phyloP scores from a whole-genome alignment of 2,888 invertebrate species.

The Oligia strigilis region DNA sequence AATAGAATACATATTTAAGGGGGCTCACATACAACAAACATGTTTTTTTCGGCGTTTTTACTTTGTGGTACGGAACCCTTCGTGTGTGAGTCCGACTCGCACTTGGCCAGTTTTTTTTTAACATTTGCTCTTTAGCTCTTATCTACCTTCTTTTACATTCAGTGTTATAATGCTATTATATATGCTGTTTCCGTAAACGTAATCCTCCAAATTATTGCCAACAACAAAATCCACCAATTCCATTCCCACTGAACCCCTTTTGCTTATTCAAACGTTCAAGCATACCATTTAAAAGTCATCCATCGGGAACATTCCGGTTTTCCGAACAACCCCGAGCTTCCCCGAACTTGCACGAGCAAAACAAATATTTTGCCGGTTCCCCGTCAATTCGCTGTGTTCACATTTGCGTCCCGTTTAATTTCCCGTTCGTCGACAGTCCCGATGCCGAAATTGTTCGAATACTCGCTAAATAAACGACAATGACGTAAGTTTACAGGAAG shows the following conservation, averaged over 20 bases:
- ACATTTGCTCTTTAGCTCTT: neutral
- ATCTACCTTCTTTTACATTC: neutral
- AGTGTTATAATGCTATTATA: neutral
- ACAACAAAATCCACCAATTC: neutral
- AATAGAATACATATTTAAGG: too few relatives aligned
- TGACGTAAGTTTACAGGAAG: constrained; percentile 21
- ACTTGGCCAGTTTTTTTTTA: too few relatives aligned
- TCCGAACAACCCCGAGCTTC: constrained; percentile 24
- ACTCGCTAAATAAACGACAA: constrained; percentile 34
- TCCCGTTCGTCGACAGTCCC: constrained; percentile 38
- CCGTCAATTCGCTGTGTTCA: constrained; percentile 39
- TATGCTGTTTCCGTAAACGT: neutral
- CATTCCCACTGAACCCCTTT: neutral
- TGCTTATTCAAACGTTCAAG: constrained; percentile 8
- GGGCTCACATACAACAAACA: too few relatives aligned
- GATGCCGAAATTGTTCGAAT: constrained; percentile 41
- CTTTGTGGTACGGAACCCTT: too few relatives aligned
- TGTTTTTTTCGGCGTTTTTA: too few relatives aligned
- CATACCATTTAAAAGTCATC: constrained; percentile 34
- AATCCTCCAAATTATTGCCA: neutral
- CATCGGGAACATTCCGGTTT: constrained; percentile 16
- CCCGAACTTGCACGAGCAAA: constrained; percentile 42
- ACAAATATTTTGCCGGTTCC: constrained; percentile 50
- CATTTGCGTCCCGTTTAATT: constrained; percentile 58
- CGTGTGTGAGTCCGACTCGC: too few relatives aligned